These are phyloP conservation scores for Ditula angustiorana DNA, from an alignment of 2,888 invertebrate species.

Conservation along the genomic window DNA sequence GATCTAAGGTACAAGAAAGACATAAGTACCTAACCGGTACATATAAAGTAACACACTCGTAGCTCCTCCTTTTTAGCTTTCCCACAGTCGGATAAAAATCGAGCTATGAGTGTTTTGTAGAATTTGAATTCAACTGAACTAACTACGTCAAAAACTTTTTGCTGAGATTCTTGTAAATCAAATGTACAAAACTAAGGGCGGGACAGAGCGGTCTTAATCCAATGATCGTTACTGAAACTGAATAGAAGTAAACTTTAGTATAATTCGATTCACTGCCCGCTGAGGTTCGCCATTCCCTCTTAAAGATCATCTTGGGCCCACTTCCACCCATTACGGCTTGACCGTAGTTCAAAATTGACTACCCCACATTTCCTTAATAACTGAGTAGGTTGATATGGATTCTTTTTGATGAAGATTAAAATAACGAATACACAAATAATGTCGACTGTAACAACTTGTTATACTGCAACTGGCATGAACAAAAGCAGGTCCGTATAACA, in stretches of 20 bases:
- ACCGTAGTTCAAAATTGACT: constrained; percentile 12
- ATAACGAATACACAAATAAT: background rate
- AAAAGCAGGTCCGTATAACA: background rate
- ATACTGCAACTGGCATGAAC: background rate
- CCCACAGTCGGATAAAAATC: too few species aligned
- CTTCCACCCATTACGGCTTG: constrained; percentile 20
- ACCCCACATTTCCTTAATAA: constrained; percentile 5
- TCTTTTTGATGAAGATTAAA: background rate
- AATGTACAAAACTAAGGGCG: constrained; percentile 18
- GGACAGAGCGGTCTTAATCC: constrained; percentile 20
- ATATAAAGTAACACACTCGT: too few species aligned
- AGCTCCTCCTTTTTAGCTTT: too few species aligned
- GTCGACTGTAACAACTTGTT: background rate
- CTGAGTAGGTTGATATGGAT: background rate
- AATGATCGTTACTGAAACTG: constrained; percentile 31
- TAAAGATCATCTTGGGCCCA: constrained; percentile 24
- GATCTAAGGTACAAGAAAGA: too few species aligned
- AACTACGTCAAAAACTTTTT: background rate
- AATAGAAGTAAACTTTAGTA: constrained; percentile 36
- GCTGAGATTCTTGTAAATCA: constrained; percentile 18
- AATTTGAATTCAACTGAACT: background rate
- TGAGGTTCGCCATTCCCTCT: constrained; percentile 1
- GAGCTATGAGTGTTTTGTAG: background rate
- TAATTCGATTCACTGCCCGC: constrained; percentile 33
- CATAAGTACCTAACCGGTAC: too few species aligned